Evolutionary conservation across 2,113 vertebrate genomes (phyloP), one percentile per base, ranked within the genome.

Genomic region (Coryphaenoides rupestris): DNA sequence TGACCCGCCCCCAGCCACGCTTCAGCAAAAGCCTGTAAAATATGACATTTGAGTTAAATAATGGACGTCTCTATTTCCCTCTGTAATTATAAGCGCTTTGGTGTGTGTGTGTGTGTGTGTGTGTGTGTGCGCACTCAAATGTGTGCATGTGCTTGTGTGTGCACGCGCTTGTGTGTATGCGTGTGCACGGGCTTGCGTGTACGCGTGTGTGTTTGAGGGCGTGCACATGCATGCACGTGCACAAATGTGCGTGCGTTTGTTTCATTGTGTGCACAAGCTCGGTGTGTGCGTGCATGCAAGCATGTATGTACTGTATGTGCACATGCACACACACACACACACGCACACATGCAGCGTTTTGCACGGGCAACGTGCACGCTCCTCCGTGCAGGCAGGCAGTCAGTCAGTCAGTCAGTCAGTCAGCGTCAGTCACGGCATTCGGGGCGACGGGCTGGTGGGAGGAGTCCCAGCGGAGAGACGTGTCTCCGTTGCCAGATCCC

Each of bases 31-130:
- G 21, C 67, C 69, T 62, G 69, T 17, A 52, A 66, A 53, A 55
- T 19, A 0, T 76, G 79, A 71, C 74, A 79, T 85, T 82, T 81
- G 46, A 75, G 54, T 60, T 52, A 47, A 52, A 77, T 74, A 63
- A 75, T 76, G 71, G 59, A 75, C 74, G 71, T 62, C 56, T 24
- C 70, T 15, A 13, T 65, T 70, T 33, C 26, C 15, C 55, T 61
- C 19, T 65, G 33, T 58, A 33, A 24, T 22, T 58, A 61, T 49
- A 19, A 5, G 14, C 10, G 56, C 12, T 45, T 17, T 26, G 3
- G 21, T 68, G n/a, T 58, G 62, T 49, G 19, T 6, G 21, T 58
- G 56, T 26, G 26, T 58, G 26, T 21, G 57, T 40, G 24, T 60
- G 33, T 58, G n/a, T 24, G 22, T 58, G 53, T 55, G 55, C 26